These are phyloP conservation scores for Metopia argyrocephala DNA, from an alignment of 2,888 invertebrate species.

Conservation along the genomic window DNA sequence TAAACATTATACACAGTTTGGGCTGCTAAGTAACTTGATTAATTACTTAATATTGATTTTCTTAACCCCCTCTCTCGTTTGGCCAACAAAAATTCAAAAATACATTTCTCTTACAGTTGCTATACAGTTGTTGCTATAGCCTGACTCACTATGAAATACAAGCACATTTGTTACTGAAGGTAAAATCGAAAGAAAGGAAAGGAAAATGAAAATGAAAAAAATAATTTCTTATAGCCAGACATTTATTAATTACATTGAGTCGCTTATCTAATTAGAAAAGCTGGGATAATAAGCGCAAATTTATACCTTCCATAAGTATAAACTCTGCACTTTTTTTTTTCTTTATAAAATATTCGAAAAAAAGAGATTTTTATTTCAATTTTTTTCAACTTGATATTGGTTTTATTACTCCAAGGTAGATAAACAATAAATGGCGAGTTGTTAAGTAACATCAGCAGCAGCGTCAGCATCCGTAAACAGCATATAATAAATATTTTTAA, in stretches of 20 bases:
- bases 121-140: slow-evolving; percentile 24
- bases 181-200: neutral
- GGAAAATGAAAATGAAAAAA: slow-evolving; percentile 18
- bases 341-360: too few relatives aligned
- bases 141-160: slow-evolving; percentile 49
- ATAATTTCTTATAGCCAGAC: slow-evolving; percentile 66
- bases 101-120: slow-evolving; percentile 25
- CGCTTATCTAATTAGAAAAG: slow-evolving; percentile 76
- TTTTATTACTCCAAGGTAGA: slow-evolving; percentile 33
- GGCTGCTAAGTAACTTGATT: slow-evolving; percentile 67
- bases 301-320: slow-evolving; percentile 58
- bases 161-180: slow-evolving; percentile 40
- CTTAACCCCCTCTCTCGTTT: too few relatives aligned
- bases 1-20: slow-evolving; percentile 41
- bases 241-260: slow-evolving; percentile 77
- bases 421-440: slow-evolving; percentile 40
- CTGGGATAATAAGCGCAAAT: slow-evolving; percentile 73
- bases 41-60: slow-evolving; percentile 68
- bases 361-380: neutral
- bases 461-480: neutral
- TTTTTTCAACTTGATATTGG: slow-evolving; percentile 24
- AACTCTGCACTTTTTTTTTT: neutral
- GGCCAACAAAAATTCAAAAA: too few relatives aligned
- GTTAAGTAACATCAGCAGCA: slow-evolving; percentile 27
- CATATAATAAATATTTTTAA: neutral